Percentiles rank a stretch among this genome's conserved stretches.
Evolutionary conservation across 2,888 invertebrate species (phyloP).

Genomic region (Clostera curtula): DNA sequence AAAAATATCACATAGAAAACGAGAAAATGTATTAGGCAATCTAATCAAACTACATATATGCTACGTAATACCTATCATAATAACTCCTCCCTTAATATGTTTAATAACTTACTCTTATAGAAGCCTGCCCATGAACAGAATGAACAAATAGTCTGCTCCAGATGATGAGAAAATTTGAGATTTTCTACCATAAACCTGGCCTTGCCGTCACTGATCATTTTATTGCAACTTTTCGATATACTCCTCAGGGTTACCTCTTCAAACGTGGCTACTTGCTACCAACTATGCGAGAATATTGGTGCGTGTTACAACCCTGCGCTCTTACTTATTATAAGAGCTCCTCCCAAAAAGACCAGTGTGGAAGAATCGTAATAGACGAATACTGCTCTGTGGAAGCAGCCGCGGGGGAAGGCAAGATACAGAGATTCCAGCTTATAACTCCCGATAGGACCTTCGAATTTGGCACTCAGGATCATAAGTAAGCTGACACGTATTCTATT

Average conservation of each 20-base stretch:
- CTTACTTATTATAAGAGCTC: constrained; percentile 84
- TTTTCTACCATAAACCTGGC: too few species aligned
- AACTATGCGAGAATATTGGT: constrained; percentile 87
- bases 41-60: too few species aligned
- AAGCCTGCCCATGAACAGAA: too few species aligned
- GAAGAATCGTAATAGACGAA: constrained; percentile 77
- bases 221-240: too few species aligned
- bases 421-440: constrained; percentile 80
- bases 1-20: too few species aligned
- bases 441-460: constrained; percentile 83
- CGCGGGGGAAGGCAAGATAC: constrained; percentile 71
- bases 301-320: constrained; percentile 83
- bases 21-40: too few species aligned
- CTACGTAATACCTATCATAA: too few species aligned
- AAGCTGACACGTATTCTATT: constrained; percentile 16
- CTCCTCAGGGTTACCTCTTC: constrained; percentile 81
- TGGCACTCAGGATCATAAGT: constrained; percentile 84
- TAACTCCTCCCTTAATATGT: neutral
- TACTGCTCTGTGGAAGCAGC: constrained; percentile 79
- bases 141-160: too few species aligned
- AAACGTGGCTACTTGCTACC: constrained; percentile 85
- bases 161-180: too few species aligned
- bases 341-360: constrained; percentile 80
- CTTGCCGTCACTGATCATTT: too few species aligned
- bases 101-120: constrained; percentile 17